Evolutionary conservation across 2,888 invertebrate genomes (phyloP).

Genomic region (Drosophila macrothrix): DNA sequence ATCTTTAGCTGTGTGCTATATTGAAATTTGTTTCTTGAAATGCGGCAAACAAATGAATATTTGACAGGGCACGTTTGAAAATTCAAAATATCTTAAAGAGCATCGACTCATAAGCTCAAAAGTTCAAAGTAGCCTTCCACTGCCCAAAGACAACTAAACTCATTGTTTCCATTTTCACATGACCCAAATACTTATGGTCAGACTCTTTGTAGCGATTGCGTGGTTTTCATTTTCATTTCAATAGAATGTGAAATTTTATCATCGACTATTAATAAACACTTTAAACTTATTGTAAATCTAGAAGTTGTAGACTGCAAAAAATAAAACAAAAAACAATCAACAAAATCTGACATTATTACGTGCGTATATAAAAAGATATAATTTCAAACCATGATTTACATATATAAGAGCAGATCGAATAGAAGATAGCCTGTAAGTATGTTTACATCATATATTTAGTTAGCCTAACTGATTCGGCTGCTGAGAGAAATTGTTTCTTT

Average conservation of each 20-base stretch:
- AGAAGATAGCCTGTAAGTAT: background rate
- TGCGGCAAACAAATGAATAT: background rate
- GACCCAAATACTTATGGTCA: background rate
- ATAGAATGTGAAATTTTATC: background rate
- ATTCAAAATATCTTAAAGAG: background rate
- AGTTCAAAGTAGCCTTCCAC: background rate
- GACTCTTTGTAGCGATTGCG: background rate
- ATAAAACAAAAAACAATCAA: slow-evolving; percentile 8
- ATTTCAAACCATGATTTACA: slow-evolving; percentile 36
- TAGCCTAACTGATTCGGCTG: background rate
- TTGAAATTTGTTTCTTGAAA: background rate
- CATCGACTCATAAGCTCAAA: background rate
- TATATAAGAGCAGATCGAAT: background rate
- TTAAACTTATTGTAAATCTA: slow-evolving; percentile 3
- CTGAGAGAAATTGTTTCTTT: background rate
- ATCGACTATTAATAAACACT: background rate
- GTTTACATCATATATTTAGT: background rate
- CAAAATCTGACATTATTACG: slow-evolving; percentile 10
- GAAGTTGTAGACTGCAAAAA: background rate
- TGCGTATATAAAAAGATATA: background rate
- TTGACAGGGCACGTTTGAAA: background rate
- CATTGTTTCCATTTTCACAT: slow-evolving; percentile 1
- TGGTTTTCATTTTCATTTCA: slow-evolving; percentile 1
- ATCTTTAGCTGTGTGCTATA: background rate
- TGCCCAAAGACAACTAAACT: background rate